Percentiles rank a stretch among this genome's conserved stretches.
Conservation (phyloP, 2,888 invertebrate species). For the Orchestes rusci region DNA sequence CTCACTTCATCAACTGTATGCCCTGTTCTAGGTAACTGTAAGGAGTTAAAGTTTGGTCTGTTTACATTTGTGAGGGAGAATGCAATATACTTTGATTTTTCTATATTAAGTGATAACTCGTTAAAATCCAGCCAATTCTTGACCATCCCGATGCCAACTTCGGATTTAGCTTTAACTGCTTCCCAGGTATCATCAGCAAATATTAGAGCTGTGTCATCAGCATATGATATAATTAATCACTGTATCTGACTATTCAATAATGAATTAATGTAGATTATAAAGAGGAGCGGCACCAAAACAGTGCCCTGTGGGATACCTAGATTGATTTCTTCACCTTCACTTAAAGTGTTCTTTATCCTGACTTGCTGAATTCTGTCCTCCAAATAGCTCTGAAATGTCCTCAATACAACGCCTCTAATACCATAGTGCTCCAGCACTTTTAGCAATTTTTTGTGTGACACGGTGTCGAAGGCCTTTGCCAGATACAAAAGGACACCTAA, state of each 20-base stretch:
- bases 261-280: too few relatives aligned
- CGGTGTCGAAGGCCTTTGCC: too few relatives aligned
- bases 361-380: too few relatives aligned
- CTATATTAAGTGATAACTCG: neutral
- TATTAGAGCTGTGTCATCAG: neutral
- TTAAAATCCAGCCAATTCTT: constrained; percentile 3
- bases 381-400: too few relatives aligned
- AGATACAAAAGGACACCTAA: too few relatives aligned
- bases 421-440: too few relatives aligned
- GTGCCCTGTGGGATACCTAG: neutral
- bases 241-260: neutral
- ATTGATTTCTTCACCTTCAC: neutral
- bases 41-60: constrained; percentile 2
- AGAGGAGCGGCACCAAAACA: neutral
- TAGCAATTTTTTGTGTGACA: too few relatives aligned
- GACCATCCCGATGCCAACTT: neutral
- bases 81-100: neutral
- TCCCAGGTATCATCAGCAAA: neutral
- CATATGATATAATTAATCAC: neutral
- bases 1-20: constrained; percentile 1
- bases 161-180: neutral
- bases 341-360: too few relatives aligned
- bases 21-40: too few relatives aligned
- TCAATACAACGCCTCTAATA: too few relatives aligned
- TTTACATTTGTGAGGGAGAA: constrained; percentile 3